Evolutionary conservation across 2,888 invertebrate species (phyloP), one percentile per base, ranked within the genome.

Genomic region (Zeuzera pyrina): DNA sequence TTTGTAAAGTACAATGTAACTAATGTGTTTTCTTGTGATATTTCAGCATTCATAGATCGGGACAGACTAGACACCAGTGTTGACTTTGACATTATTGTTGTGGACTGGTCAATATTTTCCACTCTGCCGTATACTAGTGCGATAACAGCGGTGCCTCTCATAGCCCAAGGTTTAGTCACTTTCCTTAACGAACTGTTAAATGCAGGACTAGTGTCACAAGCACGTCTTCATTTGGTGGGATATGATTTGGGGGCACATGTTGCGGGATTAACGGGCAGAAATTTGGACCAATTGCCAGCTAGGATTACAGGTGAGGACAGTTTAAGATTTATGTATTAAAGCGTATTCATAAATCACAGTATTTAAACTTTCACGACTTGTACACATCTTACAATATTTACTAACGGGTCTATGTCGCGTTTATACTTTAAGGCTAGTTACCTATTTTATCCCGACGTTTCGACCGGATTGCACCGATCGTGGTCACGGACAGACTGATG

Each of bases 191-290:
- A 25, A 1, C 36, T 62, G 4, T 42, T 45, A 1, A 11, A 6
- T 0, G 36, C 33, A 1, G 27, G 30, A 0, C 35, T 35, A 10
- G 45, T 53, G 3, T 12, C 36, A 0, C 25, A 46, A 2, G 25
- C 30, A 2, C 34, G 37, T 0, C 29, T 67, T 4, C 73, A 72
- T 25, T 29, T 74, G 3, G 52, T 73, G 2, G 74, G 73, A 0
- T 73, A 70, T 32, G 46, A 57, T 26, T 57, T 73, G 2, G 73
- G 74, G 10, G 73, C 72, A 3, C 72, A 74, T 30, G 43, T 66
- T 3, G 66, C 52, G 21, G 72, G 72, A 1, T 52, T 51, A 12
- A 47, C 62, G 27, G 67, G 62, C 2, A 52, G 68, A 41, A 3
- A 4, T 2, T 21, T 55, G 1, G 23, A 34, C 0, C 49, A 52